Evolutionary conservation across 2,888 invertebrate genomes (phyloP), one percentile per base, ranked within the genome.

Genomic region (Podotricha telesiphe): DNA sequence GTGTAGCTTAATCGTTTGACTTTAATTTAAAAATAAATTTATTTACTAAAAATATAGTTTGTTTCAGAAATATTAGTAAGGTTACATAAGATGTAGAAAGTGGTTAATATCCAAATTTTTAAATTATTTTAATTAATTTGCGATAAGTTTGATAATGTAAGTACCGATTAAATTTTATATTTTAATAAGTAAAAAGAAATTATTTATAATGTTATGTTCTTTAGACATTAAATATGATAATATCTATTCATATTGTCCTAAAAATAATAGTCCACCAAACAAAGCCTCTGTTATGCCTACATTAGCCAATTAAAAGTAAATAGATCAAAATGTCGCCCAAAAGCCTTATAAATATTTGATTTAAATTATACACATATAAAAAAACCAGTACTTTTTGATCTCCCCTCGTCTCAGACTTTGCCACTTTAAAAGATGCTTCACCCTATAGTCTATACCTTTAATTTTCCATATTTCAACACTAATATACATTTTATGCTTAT

Each of bases 401-500:
- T 61, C 61, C 61, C 61, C 61, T 61, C 13, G 0, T 61, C 47
- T 61, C 22, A 53, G 53, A 53, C 53, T 17, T 22, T 8, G 53
- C 53, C 53, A 34, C 34, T 34, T 53, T 11, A 53, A 53, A 17
- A 53, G 53, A 53, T 34, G 53, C 17, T 28, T 53, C 53, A 34
- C 53, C 53, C 53, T 17, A 34, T 11, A 11, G n/a, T n/a, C 53
- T 53, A 53, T 28, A 53, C 3, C n/a, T 53, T 17, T 53, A 53
- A 28, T 34, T 28, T 53, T 17, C 28, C 34, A 34, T 34, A 53
- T 10, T 53, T 28, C 4, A 53, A 53, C 28, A 53, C n/a, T 53
- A 53, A 28, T 53, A 17, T 34, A 53, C 51, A n/a, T 53, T 28
- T 53, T 53, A n/a, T 28, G 51, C 3, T 53, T 34, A 53, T 53